Conservation (phyloP, 2,888 invertebrate species). For the Dynastes maya region DNA sequence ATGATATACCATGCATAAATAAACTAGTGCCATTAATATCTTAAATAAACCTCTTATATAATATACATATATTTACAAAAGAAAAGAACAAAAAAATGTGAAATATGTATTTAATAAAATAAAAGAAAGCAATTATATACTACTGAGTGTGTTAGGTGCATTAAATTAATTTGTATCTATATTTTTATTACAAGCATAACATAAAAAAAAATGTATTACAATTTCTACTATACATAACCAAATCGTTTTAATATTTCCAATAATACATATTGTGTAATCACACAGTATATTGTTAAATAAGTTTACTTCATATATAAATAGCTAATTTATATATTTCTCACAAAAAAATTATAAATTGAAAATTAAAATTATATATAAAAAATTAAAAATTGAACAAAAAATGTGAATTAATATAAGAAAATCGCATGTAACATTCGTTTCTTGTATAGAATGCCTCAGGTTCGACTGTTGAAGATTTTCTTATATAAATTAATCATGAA, state of each 20-base stretch:
- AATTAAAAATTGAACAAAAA: neutral
- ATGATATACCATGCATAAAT: no score
- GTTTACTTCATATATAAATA: neutral
- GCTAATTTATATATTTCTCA: neutral
- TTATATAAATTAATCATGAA: slow-evolving; percentile 1
- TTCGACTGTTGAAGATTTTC: slow-evolving; percentile 22
- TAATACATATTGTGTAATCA: neutral
- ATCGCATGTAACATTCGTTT: slow-evolving; percentile 1
- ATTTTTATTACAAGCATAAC: slow-evolving; percentile 18
- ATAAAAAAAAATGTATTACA: neutral
- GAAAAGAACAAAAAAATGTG: slow-evolving; percentile 1
- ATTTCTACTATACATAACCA: neutral
- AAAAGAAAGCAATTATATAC: neutral
- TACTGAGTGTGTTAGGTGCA: slow-evolving; percentile 44
- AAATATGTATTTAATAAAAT: slow-evolving; percentile 28
- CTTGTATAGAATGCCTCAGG: slow-evolving; percentile 11
- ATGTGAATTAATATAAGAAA: slow-evolving; percentile 11
- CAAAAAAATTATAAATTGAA: neutral
- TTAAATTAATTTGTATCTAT: slow-evolving; percentile 16
- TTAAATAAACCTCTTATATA: no score
- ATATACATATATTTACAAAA: neutral
- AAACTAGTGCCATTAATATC: no score
- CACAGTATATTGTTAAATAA: no score
- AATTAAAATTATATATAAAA: neutral
- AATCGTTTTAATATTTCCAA: slow-evolving; percentile 2